Percentiles rank a stretch among this genome's conserved stretches.
phyloP scores from a whole-genome alignment of 1,140 invertebrate species.

The Plectrocnemia conspersa region DNA sequence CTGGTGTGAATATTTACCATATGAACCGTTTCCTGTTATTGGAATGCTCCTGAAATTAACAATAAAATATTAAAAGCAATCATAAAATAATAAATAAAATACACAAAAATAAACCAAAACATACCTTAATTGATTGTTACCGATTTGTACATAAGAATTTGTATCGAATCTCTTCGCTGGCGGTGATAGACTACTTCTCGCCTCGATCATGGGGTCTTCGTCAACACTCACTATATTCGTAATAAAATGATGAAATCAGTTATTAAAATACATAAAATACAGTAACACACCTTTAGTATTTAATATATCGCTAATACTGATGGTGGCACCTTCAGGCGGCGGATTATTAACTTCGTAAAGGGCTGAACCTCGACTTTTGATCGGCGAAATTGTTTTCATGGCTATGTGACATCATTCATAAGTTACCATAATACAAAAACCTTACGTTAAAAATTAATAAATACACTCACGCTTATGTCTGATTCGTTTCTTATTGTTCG shows the following conservation, averaged over 20 bases:
- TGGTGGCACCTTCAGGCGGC: constrained; percentile 28
- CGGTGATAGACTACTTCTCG: constrained; percentile 5
- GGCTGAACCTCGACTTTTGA: constrained; percentile 28
- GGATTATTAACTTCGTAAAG: constrained; percentile 33
- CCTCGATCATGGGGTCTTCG: constrained; percentile 15
- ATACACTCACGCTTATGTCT: constrained; percentile 7
- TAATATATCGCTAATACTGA: constrained; percentile 24
- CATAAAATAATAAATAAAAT: background rate
- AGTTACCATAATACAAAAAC: background rate
- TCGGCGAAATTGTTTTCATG: constrained; percentile 22
- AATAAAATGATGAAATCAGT: background rate
- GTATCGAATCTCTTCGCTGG: constrained; percentile 17
- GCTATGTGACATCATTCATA: background rate
- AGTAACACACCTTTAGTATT: constrained; percentile 13
- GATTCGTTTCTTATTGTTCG: constrained; percentile 21
- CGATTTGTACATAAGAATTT: constrained; percentile 28
- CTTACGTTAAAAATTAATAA: background rate
- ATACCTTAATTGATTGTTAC: constrained; percentile 28
- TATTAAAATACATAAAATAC: background rate
- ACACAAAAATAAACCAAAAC: background rate
- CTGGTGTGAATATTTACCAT: constrained; percentile 15
- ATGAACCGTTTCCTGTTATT: constrained; percentile 27
- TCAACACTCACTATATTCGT: constrained; percentile 10
- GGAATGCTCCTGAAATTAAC: constrained; percentile 27
- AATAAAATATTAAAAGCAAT: constrained; percentile 8